Evolutionary conservation across 2,113 vertebrate genomes (phyloP).

Genomic region (Antennarius striatus): DNA sequence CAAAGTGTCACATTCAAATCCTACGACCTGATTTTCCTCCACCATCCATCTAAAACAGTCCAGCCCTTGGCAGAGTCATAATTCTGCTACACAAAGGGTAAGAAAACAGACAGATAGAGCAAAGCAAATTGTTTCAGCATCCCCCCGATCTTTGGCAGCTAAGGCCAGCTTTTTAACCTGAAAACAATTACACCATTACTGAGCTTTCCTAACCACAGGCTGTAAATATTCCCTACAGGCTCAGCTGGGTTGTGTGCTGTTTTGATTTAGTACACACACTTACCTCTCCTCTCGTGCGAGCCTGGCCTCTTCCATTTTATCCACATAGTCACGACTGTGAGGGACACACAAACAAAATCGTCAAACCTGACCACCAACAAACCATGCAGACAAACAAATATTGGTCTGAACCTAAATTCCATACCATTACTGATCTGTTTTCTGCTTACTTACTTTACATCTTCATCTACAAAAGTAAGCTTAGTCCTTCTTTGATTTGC

Average conservation of each 20-base stretch:
- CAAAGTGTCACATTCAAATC: conserved; percentile 16
- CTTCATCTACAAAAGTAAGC: not conserved
- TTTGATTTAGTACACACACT: conserved; percentile 57
- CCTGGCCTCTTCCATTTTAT: conserved; percentile 94
- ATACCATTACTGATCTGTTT: no score
- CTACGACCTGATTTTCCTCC: conserved; percentile 46
- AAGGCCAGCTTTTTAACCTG: conserved; percentile 62
- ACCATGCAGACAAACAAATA: no score
- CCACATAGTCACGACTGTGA: conserved; percentile 89
- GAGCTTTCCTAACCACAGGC: conserved; percentile 47
- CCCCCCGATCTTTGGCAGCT: conserved; percentile 43
- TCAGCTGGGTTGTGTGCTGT: conserved; percentile 44
- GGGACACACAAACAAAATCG: conserved; percentile 47
- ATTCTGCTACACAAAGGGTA: conserved; percentile 30
- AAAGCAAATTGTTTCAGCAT: conserved; percentile 39
- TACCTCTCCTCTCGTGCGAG: conserved; percentile 95
- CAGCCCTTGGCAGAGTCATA: conserved; percentile 44
- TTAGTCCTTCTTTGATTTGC: not conserved
- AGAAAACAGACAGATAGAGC: conserved; percentile 36
- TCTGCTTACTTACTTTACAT: not conserved
- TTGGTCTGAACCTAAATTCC: no score
- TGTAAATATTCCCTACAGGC: conserved; percentile 32
- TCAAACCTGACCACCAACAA: not conserved
- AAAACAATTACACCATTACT: conserved; percentile 68
- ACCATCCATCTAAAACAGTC: conserved; percentile 62